Evolutionary conservation across 2,888 invertebrate species (phyloP).

Genomic region (Oxystoma pomonae): DNA sequence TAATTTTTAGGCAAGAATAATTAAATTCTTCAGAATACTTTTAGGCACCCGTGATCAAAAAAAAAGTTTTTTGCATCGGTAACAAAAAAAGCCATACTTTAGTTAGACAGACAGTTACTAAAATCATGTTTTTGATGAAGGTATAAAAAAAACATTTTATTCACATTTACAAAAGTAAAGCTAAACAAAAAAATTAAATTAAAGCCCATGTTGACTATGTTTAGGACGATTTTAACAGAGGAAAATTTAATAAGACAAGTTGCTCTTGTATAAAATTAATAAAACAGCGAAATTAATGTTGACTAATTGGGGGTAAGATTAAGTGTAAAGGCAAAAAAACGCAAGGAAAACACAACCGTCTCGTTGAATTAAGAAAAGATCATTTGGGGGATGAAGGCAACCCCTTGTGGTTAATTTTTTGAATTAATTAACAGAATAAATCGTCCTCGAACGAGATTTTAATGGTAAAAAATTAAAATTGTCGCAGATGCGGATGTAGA

Average conservation of each 20-base stretch:
- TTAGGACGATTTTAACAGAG: not conserved
- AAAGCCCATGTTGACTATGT: too few relatives aligned
- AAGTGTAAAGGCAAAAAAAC: slow-evolving; percentile 12
- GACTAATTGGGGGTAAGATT: slow-evolving; percentile 14
- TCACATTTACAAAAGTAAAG: too few relatives aligned
- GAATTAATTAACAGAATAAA: slow-evolving; percentile 47
- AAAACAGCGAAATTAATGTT: not conserved
- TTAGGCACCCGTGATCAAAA: too few relatives aligned
- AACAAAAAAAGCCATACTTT: too few relatives aligned
- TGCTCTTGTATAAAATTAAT: not conserved
- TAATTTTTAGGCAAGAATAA: too few relatives aligned
- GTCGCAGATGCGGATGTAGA: slow-evolving; percentile 47
- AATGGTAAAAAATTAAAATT: slow-evolving; percentile 49
- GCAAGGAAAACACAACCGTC: slow-evolving; percentile 20
- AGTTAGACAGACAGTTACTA: too few relatives aligned
- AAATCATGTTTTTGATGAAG: too few relatives aligned
- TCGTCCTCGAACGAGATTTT: slow-evolving; percentile 44
- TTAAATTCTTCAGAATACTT: too few relatives aligned
- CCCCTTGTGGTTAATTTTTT: slow-evolving; percentile 43
- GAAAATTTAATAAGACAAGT: too few relatives aligned
- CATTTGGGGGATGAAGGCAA: slow-evolving; percentile 10
- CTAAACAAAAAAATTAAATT: too few relatives aligned
- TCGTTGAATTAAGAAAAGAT: slow-evolving; percentile 14
- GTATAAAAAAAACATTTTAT: too few relatives aligned
- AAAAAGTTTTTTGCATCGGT: too few relatives aligned